These are phyloP conservation scores for Drosophila obscura DNA, from an alignment of 1,140 invertebrate species.

Conservation along the genomic window DNA sequence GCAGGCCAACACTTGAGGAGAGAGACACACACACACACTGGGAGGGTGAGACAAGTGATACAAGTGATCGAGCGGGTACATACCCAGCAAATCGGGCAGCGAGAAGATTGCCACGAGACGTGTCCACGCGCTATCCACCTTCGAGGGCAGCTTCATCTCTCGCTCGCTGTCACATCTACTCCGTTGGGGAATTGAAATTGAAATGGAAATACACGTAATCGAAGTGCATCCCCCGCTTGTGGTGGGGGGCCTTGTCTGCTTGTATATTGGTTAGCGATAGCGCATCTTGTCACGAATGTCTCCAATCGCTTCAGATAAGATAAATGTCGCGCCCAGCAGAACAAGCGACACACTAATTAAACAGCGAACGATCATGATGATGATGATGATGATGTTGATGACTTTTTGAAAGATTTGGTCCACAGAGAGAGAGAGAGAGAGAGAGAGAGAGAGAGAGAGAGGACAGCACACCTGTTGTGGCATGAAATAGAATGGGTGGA, in stretches of 20 bases:
- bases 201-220: slow-evolving; percentile 27
- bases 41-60: no score
- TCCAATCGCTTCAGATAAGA: slow-evolving; percentile 48
- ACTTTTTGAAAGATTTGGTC: slow-evolving; percentile 1
- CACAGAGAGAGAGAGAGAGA: neutral
- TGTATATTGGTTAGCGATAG: slow-evolving; percentile 35
- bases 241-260: neutral
- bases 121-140: slow-evolving; percentile 50
- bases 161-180: slow-evolving; percentile 38
- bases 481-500: no score
- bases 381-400: slow-evolving; percentile 1
- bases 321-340: slow-evolving; percentile 13
- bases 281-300: slow-evolving; percentile 58
- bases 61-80: neutral
- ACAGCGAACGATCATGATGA: slow-evolving; percentile 26
- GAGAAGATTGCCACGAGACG: slow-evolving; percentile 45
- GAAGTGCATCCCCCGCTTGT: slow-evolving; percentile 33
- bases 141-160: slow-evolving; percentile 37
- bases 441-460: no score
- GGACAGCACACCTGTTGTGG: no score
- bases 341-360: slow-evolving; percentile 62
- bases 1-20: slow-evolving; percentile 53
- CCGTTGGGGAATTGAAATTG: slow-evolving; percentile 8
- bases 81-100: slow-evolving; percentile 65
- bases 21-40: neutral